phyloP scores from a whole-genome alignment of 2,888 invertebrate genomes.

The Troglohyphantes excavatus region DNA sequence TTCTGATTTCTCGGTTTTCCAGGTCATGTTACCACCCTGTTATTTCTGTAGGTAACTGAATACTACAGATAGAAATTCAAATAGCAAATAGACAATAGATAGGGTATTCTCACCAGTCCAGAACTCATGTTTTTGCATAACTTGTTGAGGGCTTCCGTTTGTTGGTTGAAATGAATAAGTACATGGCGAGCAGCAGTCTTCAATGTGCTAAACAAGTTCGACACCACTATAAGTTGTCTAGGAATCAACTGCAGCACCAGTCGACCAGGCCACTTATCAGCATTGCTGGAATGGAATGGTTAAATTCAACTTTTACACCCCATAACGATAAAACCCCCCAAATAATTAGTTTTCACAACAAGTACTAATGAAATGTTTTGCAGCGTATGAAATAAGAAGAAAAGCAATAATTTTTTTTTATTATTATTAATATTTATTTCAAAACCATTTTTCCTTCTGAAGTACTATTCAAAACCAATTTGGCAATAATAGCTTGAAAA shows the following conservation, averaged over 20 bases:
- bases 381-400: no score
- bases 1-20: no score
- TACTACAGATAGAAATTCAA: neutral
- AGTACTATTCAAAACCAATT: no score
- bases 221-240: slow-evolving; percentile 88
- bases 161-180: slow-evolving; percentile 88
- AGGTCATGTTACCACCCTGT: no score
- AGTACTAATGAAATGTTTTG: no score
- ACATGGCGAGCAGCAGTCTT: slow-evolving; percentile 94
- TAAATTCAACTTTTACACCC: no score
- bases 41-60: neutral
- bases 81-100: neutral
- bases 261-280: slow-evolving; percentile 95
- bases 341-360: no score
- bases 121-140: slow-evolving; percentile 93
- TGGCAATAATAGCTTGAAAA: no score
- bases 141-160: slow-evolving; percentile 92
- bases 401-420: no score
- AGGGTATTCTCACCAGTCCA: slow-evolving; percentile 66
- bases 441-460: no score
- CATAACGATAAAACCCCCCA: no score
- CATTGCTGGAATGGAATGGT: slow-evolving; percentile 89
- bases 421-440: no score
- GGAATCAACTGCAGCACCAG: slow-evolving; percentile 97
- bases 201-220: slow-evolving; percentile 82